phyloP scores from a whole-genome alignment of 2,888 invertebrate species.

The Branchinecta sandiegonensis region DNA sequence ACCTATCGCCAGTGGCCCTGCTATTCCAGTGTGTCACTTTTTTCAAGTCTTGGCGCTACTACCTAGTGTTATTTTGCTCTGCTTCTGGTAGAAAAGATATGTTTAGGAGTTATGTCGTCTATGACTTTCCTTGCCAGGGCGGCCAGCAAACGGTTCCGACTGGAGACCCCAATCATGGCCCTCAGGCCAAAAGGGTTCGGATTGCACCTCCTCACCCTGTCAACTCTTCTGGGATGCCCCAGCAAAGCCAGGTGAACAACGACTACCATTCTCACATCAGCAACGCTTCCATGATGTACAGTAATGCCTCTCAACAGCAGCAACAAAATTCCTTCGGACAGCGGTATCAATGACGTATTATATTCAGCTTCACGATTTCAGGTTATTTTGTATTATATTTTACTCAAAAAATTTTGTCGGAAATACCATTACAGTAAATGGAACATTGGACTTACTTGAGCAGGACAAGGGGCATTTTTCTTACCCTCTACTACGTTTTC shows the following conservation, averaged over 20 bases:
- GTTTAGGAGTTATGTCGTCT: too few species aligned
- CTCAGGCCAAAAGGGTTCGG: conserved; percentile 25
- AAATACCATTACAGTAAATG: too few species aligned
- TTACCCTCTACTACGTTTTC: too few species aligned
- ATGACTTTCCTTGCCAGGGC: background rate
- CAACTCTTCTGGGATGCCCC: conserved; percentile 2
- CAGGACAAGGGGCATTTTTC: too few species aligned
- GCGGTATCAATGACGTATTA: background rate
- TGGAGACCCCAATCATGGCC: background rate
- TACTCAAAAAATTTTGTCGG: too few species aligned
- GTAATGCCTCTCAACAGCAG: conserved; percentile 6
- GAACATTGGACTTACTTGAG: too few species aligned
- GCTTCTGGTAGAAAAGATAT: too few species aligned
- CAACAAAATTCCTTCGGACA: conserved; percentile 3
- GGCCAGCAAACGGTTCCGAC: background rate
- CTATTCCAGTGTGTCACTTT: too few species aligned
- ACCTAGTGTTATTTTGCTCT: too few species aligned
- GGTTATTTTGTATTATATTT: too few species aligned
- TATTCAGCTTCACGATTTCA: background rate
- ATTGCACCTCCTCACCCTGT: conserved; percentile 25
- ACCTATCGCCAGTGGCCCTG: too few species aligned
- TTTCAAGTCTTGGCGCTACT: too few species aligned
- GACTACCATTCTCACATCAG: conserved; percentile 13
- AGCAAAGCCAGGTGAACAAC: background rate
- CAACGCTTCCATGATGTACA: background rate